Evolutionary conservation across 2,888 invertebrate species (phyloP).

Genomic region (Epirrita christyi): DNA sequence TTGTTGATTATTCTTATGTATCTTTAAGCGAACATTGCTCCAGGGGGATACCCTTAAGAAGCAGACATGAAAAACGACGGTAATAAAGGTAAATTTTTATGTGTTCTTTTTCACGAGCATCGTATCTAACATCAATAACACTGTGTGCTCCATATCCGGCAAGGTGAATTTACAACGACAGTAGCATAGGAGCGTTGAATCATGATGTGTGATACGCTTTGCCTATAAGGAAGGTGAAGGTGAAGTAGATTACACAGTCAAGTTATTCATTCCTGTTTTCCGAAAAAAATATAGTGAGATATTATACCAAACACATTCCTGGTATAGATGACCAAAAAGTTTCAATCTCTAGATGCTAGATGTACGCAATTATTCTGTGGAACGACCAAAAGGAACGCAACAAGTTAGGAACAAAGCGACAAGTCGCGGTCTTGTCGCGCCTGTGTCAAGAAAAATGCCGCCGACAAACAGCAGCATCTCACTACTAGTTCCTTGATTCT

Average conservation of each 20-base stretch:
- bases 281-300: too few relatives aligned
- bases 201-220: neutral
- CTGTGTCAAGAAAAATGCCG: constrained; percentile 68
- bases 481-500: constrained; percentile 13
- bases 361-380: constrained; percentile 29
- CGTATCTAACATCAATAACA: constrained; percentile 12
- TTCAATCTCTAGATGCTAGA: constrained; percentile 31
- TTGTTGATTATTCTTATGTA: neutral
- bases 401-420: constrained; percentile 22
- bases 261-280: too few relatives aligned
- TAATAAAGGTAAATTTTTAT: constrained; percentile 7
- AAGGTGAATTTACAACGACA: constrained; percentile 5
- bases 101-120: constrained; percentile 10
- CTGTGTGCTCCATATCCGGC: constrained; percentile 2
- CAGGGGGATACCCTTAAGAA: neutral
- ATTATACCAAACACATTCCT: constrained; percentile 1
- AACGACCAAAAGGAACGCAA: constrained; percentile 20
- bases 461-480: constrained; percentile 28
- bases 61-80: constrained; percentile 6
- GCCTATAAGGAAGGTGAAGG: constrained; percentile 1
- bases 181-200: constrained; percentile 12
- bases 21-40: neutral
- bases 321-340: constrained; percentile 13
- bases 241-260: neutral
- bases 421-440: constrained; percentile 28